A percentile compares a stretch with the other conserved stretches of the same genome.
Evolutionary conservation across 2,113 vertebrate species (phyloP).

Genomic region (Festucalex cinctus): DNA sequence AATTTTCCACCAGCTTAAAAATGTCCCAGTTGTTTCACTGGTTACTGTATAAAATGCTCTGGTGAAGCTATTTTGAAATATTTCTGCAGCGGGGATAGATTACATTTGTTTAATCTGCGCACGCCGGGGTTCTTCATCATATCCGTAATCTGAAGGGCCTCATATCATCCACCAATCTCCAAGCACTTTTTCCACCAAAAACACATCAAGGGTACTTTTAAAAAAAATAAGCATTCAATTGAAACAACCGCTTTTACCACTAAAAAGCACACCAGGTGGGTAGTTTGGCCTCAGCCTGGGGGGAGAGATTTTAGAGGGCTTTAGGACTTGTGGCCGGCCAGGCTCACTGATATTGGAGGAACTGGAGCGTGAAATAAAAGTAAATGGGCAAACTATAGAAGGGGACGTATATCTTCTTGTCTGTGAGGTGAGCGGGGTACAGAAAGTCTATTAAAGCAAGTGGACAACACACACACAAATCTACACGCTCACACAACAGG

Average conservation of each 20-base stretch:
- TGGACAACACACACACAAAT: conserved; percentile 8
- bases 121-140: conserved; percentile 19
- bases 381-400: conserved; percentile 62
- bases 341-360: conserved; percentile 59
- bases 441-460: conserved; percentile 36
- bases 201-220: conserved; percentile 13
- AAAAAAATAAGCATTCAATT: conserved; percentile 45
- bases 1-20: neutral
- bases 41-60: neutral
- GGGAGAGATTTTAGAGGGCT: conserved; percentile 60
- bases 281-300: conserved; percentile 56
- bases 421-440: conserved; percentile 57
- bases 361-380: conserved; percentile 68
- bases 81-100: conserved; percentile 12
- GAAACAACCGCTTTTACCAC: conserved; percentile 45
- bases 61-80: conserved; percentile 5
- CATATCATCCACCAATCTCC: conserved; percentile 16
- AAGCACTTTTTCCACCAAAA: conserved; percentile 17
- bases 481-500: conserved; percentile 21
- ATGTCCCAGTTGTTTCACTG: neutral
- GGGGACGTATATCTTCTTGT: conserved; percentile 67
- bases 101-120: conserved; percentile 16
- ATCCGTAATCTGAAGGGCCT: conserved; percentile 11
- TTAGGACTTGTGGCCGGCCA: conserved; percentile 57
- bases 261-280: conserved; percentile 44